Evolutionary conservation across 37 sponge, comb jelly and placozoan genomes (phyloP), one percentile per base, ranked within the genome.

Genomic region (Aplysina aerophoba): DNA sequence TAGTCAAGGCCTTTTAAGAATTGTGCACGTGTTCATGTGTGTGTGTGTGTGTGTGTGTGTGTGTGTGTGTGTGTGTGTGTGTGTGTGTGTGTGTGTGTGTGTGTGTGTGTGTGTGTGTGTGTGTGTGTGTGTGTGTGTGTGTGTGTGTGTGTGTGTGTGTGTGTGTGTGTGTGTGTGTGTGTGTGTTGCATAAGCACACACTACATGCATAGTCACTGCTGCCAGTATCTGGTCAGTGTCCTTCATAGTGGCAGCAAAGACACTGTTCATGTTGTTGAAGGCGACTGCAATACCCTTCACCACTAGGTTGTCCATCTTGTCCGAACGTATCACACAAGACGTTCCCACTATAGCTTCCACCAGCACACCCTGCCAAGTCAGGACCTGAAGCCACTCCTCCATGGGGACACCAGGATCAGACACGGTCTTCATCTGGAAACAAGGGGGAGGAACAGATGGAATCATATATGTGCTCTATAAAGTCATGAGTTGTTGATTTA

Each of bases 91-190:
- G 66, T 65, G 66, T 17, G 17, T 57, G 59, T 17, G 17, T 65
- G 66, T 30, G 27, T 16, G 66, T 16, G 66, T 16, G 66, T 16
- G 66, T 16, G 66, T 65, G 66, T 65, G 66, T 65, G 66, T 65
- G 22, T 16, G 66, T 65, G 66, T 12, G 66, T 16, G 27, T 65
- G 66, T 16, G 66, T 30, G 66, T 16, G 22, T 16, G 66, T 16
- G 27, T 65, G 66, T 65, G 22, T 65, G 66, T 65, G 22, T 16
- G 66, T 65, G 22, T 65, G 66, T 16, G 22, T 65, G 66, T 65
- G 22, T 16, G 22, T 65, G 27, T 65, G 66, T 30, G 27, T 65
- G 66, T 65, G 22, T 8, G n/a, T n/a, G n/a, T n/a, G n/a, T n/a
- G 27, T 65, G 15, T 57, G 15, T 57, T 17, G 15, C 15, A 20